Evolutionary conservation across 2,888 invertebrate genomes (phyloP), one percentile per base, ranked within the genome.

Genomic region (Nomada goodeniana): DNA sequence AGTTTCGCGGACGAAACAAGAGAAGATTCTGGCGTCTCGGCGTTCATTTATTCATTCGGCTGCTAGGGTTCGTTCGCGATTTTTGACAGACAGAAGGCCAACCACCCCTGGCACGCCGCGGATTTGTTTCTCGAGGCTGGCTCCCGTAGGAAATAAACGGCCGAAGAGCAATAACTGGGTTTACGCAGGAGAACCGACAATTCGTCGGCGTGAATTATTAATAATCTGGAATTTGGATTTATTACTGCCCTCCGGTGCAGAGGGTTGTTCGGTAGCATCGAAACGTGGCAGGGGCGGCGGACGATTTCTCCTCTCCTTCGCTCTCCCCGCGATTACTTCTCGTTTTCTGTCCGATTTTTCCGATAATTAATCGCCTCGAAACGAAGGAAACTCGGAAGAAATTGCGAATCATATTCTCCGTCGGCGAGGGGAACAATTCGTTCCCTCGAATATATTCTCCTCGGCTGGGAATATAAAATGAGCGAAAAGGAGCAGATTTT

Each of bases 61-160:
- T 71, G 47, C 76, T 55, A 67, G 20, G 82, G 80, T 20, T 64
- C n/a, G 65, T 57, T 68, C 60, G 70, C 82, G 83, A 86, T 86
- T 86, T 86, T 86, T 86, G 86, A 86, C 86, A 76, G 86, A 86
- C 78, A 69, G 60, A 63, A 65, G 72, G 75, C 53, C 53, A 79
- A 53, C 81, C 61, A 50, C 72, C 73, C 69, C 47, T 53, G 52
- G 59, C 44, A 36, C 36, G 52, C 52, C 73, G 74, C 82, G 74
- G 78, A 73, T 82, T 81, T 83, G 82, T 78, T 78, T 68, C 63
- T 57, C 59, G n/a, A 55, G 59, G 15, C 26, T 36, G 60, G 53
- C 70, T 86, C 86, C 85, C 86, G 84, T 69, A 82, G 86, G 86
- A 86, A 86, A 86, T 86, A 84, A 86, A 84, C 71, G 77, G 29